Base-by-base conservation (phyloP, 1,140 invertebrate species). In the Dendrolimus kikuchii region DNA sequence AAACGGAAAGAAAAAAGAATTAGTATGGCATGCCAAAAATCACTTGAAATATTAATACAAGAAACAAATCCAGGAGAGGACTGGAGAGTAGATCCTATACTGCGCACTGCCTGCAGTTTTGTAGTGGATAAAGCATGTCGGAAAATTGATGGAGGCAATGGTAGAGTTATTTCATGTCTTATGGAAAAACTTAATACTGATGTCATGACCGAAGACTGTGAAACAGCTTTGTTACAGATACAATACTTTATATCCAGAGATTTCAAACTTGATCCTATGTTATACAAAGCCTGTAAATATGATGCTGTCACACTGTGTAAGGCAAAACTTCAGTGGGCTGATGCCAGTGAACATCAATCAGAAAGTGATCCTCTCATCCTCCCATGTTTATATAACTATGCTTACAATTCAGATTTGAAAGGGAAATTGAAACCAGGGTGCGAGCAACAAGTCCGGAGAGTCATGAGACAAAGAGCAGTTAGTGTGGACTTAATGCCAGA, bases 201-300 rank as follows among this genome's bases (percentile, higher is more conserved):
- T 43, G 84, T 91, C 49, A 99, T 99, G 97, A 93, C 91, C 2
- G 91, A 92, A 53, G 91, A 94, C 9, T 99, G 98, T 88, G 95
- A 98, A 88, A 91, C 94, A 50, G 94, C 95, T 36, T 87, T 99
- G 38, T 88, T 99, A 10, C 96, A 99, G 88, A 98, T 99, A 71
- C 97, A 99, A 72, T 99, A 98, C 81, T 99, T 99, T 87, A 92
- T 99, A 49, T 93, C 96, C 0, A 91, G 98, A 66, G 96, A 99
- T 88, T 99, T 96, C 71, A 96, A 95, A 74, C 81, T 99, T 45
- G 98, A 99, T 88, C 93, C 95, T 0, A 92, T 94, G 57, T 87
- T 99, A 8, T 99, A 96, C 73, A 91, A 90, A 71, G 92, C 93
- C 7, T 99, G 98, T 77, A 94, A 92, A 68, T 90, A 92, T 47